Evolutionary conservation across 2,113 vertebrate species (phyloP), one percentile per base, ranked within the genome.

Genomic region (Poecile atricapillus): DNA sequence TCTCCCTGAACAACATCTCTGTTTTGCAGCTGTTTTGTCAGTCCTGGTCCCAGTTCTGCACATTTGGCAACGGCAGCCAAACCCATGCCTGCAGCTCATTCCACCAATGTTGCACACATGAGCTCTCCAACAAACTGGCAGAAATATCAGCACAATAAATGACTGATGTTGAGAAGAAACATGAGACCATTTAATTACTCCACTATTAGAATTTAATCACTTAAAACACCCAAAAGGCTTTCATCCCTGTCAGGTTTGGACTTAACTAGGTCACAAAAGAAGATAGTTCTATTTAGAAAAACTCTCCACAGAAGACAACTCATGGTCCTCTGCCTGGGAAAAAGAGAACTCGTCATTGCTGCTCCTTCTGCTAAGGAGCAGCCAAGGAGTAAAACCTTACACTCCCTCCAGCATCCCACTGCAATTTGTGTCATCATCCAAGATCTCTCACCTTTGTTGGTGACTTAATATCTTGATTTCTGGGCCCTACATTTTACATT

Each of bases 81-180:
- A 74, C 63, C 78, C 80, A 78, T 2, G 52, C 35, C 68, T 70
- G 68, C 68, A 83, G 90, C 76, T 94, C 68, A 44, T 88, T 86
- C 89, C 82, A 88, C 23, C 79, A 80, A 0, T 67, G 82, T n/a
- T 95, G 86, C 22, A 90, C 90, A 93, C 89, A 90, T 2, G 33
- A 91, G 63, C 75, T 88, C 8, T 30, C 84, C 90, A 83, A 82
- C 75, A 95, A 90, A 83, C 68, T 69, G 76, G 82, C 68, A 80
- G 63, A 77, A 88, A 62, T 85, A 74, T 7, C 75, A 94, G 71
- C 79, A 71, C 30, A 22, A 93, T 80, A 93, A 96, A 92, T 59
- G 68, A 59, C 67, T 88, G 78, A 43, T 44, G 56, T 63, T 0
- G 14, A 82, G 85, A 88, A 83, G 59, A 87, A 95, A 70, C 18